Evolutionary conservation across 23 tunicate species (phyloP).

Genomic region (Ascidia mentula): DNA sequence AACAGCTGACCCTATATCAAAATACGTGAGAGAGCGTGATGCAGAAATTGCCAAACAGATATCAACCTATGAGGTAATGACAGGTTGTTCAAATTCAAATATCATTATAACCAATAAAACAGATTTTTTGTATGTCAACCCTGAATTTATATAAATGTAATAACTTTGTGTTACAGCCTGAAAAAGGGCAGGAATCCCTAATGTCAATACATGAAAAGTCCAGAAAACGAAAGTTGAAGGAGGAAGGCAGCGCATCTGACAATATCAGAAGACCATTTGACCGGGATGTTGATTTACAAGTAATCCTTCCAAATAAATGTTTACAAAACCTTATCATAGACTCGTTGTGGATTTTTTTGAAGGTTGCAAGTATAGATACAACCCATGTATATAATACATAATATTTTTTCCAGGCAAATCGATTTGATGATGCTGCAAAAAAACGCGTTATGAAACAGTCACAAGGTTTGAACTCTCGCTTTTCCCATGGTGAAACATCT

Average conservation of each 20-base stretch:
- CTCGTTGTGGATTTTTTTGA: neutral
- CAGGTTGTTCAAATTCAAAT: too few species aligned
- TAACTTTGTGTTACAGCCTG: neutral
- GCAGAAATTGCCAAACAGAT: slow-evolving; percentile 24
- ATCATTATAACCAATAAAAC: too few species aligned
- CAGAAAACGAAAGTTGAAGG: slow-evolving; percentile 73
- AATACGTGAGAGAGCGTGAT: slow-evolving; percentile 20
- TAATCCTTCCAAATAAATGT: too few species aligned
- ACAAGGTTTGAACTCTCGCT: slow-evolving; percentile 59
- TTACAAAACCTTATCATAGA: neutral
- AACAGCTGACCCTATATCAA: neutral
- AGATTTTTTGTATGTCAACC: too few species aligned
- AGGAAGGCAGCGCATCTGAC: slow-evolving; percentile 49
- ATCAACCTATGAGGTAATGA: slow-evolving; percentile 5
- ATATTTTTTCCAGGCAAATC: slow-evolving; percentile 34
- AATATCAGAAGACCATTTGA: slow-evolving; percentile 88
- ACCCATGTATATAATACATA: neutral
- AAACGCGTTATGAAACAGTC: slow-evolving; percentile 77
- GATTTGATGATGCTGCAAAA: slow-evolving; percentile 85
- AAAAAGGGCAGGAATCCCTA: slow-evolving; percentile 51
- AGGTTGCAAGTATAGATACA: too few species aligned
- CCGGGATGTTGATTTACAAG: slow-evolving; percentile 80
- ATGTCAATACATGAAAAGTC: slow-evolving; percentile 82
- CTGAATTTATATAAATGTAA: too few species aligned
- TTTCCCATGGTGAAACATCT: slow-evolving; percentile 75